These are phyloP conservation scores for Pectinophora gossypiella DNA, from an alignment of 1,140 invertebrate genomes.

Conservation along the genomic window DNA sequence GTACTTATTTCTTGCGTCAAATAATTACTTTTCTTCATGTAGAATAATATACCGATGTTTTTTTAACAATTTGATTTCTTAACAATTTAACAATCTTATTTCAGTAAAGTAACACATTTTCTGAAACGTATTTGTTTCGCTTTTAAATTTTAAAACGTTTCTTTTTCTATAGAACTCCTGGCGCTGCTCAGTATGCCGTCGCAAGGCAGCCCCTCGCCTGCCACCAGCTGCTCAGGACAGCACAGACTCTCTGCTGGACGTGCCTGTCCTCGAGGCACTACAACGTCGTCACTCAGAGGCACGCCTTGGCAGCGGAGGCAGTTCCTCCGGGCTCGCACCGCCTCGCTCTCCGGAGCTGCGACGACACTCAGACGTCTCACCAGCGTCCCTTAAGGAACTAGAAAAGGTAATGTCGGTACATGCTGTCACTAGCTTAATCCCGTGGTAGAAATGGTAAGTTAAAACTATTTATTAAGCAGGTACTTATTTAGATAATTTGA, in stretches of 20 bases:
- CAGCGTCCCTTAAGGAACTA: slow-evolving; percentile 87
- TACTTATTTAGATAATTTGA: no score
- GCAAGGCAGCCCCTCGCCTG: slow-evolving; percentile 84
- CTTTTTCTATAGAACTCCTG: slow-evolving; percentile 87
- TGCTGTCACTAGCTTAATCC: not conserved
- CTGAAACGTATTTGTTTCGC: no score
- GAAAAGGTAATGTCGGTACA: slow-evolving; percentile 81
- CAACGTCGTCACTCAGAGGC: slow-evolving; percentile 87
- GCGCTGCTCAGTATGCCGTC: slow-evolving; percentile 87
- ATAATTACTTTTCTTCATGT: no score
- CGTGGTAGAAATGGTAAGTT: no score
- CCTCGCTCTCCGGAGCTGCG: slow-evolving; percentile 86
- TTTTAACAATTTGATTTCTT: no score
- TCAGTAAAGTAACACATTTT: no score
- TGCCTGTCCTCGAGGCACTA: slow-evolving; percentile 84
- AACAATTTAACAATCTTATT: no score
- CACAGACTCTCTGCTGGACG: slow-evolving; percentile 86
- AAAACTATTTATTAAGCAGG: no score
- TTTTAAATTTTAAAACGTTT: no score
- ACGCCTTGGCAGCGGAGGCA: slow-evolving; percentile 78
- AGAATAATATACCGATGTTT: no score
- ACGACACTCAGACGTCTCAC: slow-evolving; percentile 88
- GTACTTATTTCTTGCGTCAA: no score
- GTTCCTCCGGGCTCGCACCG: slow-evolving; percentile 79
- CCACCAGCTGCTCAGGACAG: slow-evolving; percentile 84